phyloP scores from a whole-genome alignment of 1,140 invertebrate species.

The Pachyrhynchus sulphureomaculatus region DNA sequence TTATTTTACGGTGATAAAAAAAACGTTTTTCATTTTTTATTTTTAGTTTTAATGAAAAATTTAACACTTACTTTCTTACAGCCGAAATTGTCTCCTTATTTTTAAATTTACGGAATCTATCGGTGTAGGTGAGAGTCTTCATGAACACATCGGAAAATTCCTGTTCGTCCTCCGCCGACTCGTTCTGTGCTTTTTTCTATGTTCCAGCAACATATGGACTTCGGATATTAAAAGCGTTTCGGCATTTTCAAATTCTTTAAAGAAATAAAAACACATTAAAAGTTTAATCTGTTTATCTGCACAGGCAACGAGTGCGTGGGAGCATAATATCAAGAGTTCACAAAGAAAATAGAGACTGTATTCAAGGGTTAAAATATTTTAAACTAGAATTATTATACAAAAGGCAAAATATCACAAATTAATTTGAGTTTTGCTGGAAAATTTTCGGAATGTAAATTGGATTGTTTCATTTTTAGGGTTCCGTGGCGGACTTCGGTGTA shows the following conservation, averaged over 20 bases:
- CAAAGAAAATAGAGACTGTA: too few relatives aligned
- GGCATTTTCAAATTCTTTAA: conserved; percentile 96
- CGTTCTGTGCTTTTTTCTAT: conserved; percentile 96
- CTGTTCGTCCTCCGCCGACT: conserved; percentile 97
- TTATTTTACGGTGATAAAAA: background rate
- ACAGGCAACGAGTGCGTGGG: too few relatives aligned
- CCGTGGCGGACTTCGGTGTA: too few relatives aligned
- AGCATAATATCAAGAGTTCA: too few relatives aligned
- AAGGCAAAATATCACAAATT: too few relatives aligned
- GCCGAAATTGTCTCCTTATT: conserved; percentile 97
- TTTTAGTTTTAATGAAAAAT: background rate
- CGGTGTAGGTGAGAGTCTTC: conserved; percentile 96
- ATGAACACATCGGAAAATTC: conserved; percentile 98
- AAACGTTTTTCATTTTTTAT: background rate
- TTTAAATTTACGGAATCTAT: conserved; percentile 95
- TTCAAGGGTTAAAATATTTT: too few relatives aligned
- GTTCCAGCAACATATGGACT: conserved; percentile 96
- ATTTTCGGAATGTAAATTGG: too few relatives aligned
- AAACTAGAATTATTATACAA: too few relatives aligned
- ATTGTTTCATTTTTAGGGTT: too few relatives aligned
- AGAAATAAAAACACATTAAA: background rate
- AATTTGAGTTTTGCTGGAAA: too few relatives aligned
- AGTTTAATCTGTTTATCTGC: too few relatives aligned
- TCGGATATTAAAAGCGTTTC: conserved; percentile 97
- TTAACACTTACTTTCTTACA: conserved; percentile 76